Evolutionary conservation across 1,140 invertebrate species (phyloP), one percentile per base, ranked within the genome.

Genomic region (Oryzaephilus surinamensis): DNA sequence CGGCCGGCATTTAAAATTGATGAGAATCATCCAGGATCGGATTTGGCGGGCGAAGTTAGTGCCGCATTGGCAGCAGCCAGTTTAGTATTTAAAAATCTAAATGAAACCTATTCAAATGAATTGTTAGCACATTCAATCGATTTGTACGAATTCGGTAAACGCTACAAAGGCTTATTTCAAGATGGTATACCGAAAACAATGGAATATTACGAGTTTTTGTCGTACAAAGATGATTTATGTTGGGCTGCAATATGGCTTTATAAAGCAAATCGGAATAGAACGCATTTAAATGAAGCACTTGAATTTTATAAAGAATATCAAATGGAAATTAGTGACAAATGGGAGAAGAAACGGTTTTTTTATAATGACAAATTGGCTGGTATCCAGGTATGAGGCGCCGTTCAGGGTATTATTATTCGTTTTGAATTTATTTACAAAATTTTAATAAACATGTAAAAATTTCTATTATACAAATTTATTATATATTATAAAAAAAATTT

Each of bases 231-330:
- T 50, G 76, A 79, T 43, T 54, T 79, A 31, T 66, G 69, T 0
- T 79, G 75, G 74, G 70, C 74, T 0, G 74, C 73, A 0, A 58
- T 65, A 2, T 79, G 76, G 77, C 54, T 79, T 4, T 76, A 67
- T 59, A 65, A 67, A 36, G 74, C 74, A 4, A 77, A 75, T 0
- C 67, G 66, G 7, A 64, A 74, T 4, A 38, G 52, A 0, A 54
- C 50, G 11, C 79, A 76, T 46, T n/a, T n/a, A n/a, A n/a, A n/a
- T n/a, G n/a, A n/a, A n/a, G n/a, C n/a, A n/a, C 53, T 75, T 29
- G 60, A 65, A 6, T 68, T n/a, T n/a, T n/a, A n/a, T n/a, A n/a
- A n/a, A n/a, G n/a, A n/a, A n/a, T n/a, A n/a, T n/a, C n/a, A n/a
- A n/a, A n/a, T n/a, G n/a, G n/a, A n/a, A n/a, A n/a, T n/a, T n/a